phyloP scores from a whole-genome alignment of 2,797 vertebrate species.

The Pelodytes ibericus region DNA sequence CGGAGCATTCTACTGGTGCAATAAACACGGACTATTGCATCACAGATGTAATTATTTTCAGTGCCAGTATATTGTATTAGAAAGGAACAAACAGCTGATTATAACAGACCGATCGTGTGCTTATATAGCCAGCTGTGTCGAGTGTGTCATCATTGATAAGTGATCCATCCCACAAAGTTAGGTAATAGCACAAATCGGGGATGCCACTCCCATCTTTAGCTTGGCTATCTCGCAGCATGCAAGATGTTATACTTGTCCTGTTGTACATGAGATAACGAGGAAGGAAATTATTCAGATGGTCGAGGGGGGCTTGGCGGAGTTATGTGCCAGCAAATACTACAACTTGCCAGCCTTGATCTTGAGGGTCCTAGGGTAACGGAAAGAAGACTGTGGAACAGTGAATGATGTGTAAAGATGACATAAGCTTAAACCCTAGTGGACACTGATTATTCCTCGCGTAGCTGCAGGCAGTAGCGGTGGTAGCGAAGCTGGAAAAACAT shows the following conservation, averaged over 20 bases:
- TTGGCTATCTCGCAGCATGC: constrained; percentile 61
- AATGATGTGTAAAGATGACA: no score
- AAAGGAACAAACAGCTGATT: constrained; percentile 16
- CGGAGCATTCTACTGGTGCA: constrained; percentile 61
- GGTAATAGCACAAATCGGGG: no score
- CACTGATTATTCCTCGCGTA: constrained; percentile 90
- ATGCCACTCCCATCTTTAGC: constrained; percentile 52
- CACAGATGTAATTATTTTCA: constrained; percentile 7
- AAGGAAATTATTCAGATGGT: constrained; percentile 60
- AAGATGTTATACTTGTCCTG: constrained; percentile 55
- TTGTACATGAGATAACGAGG: constrained; percentile 62
- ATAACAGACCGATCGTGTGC: constrained; percentile 66
- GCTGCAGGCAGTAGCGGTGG: constrained; percentile 96
- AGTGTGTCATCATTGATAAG: constrained; percentile 9
- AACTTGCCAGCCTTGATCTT: constrained; percentile 36
- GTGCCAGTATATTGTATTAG: background rate
- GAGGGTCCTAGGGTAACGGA: constrained; percentile 8
- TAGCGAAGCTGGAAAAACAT: constrained; percentile 99
- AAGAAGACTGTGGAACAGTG: background rate
- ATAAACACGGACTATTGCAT: constrained; percentile 59
- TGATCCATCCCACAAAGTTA: constrained; percentile 31
- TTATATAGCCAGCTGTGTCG: constrained; percentile 63
- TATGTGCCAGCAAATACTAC: constrained; percentile 73
- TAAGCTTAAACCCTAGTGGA: no score
- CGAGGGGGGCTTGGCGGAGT: no score